These are phyloP conservation scores for Phalanger gymnotis DNA, from an alignment of 2,797 vertebrate species.

Conservation along the genomic window DNA sequence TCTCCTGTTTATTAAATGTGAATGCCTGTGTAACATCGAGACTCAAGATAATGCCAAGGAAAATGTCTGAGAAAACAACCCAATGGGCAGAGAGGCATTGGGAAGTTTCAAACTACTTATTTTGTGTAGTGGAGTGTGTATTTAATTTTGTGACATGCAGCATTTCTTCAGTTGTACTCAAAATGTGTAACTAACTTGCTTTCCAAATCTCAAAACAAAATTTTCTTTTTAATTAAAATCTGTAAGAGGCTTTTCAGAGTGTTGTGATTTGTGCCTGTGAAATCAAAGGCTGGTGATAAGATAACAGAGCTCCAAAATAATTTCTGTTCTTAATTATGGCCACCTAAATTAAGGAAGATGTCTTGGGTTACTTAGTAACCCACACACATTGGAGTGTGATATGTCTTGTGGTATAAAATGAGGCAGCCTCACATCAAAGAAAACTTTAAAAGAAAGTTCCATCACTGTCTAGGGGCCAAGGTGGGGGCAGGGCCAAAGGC, in stretches of 20 bases:
- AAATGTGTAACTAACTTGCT: slow-evolving; percentile 36
- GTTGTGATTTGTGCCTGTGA: slow-evolving; percentile 37
- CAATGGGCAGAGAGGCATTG: not conserved
- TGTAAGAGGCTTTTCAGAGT: not conserved
- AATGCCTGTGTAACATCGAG: not conserved
- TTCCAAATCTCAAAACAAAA: not conserved
- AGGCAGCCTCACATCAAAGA: slow-evolving; percentile 9
- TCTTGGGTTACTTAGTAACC: not conserved
- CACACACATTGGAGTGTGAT: not conserved
- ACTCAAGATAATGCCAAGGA: not conserved
- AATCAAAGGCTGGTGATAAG: slow-evolving; percentile 15
- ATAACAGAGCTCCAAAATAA: not conserved
- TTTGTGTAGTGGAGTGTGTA: not conserved
- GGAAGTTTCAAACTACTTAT: not conserved
- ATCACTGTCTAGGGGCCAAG: not conserved
- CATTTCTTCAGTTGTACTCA: slow-evolving; percentile 4
- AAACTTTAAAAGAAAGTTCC: slow-evolving; percentile 4
- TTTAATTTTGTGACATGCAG: slow-evolving; percentile 56
- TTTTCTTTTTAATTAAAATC: slow-evolving; percentile 26
- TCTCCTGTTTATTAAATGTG: not conserved
- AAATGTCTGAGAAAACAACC: not conserved
- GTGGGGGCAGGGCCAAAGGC: not conserved
- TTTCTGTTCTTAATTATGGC: not conserved
- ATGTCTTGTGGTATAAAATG: slow-evolving; percentile 1
- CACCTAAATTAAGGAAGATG: not conserved